Conservation (phyloP, 2,888 invertebrate species). For the Trisateles emortualis region DNA sequence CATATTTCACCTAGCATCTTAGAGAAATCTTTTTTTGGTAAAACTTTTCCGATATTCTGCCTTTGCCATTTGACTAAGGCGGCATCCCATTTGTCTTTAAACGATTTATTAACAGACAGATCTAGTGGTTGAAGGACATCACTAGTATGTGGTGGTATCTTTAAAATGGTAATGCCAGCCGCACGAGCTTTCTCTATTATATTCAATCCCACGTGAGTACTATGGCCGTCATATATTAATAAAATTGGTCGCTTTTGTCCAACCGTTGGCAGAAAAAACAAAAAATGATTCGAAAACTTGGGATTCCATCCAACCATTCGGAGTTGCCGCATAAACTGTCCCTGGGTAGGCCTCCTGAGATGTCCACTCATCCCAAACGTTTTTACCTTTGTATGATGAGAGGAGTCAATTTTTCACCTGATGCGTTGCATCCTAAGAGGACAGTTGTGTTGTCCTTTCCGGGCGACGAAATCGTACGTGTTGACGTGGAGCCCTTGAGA, state of each 20-base stretch:
- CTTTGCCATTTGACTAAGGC: constrained; percentile 8
- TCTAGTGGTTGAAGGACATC: constrained; percentile 26
- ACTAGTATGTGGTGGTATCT: constrained; percentile 28
- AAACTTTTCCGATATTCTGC: too few relatives aligned
- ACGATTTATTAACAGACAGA: constrained; percentile 22
- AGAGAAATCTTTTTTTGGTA: too few relatives aligned
- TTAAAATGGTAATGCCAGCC: constrained; percentile 19
- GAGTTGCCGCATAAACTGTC: constrained; percentile 6
- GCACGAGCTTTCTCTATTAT: constrained; percentile 8
- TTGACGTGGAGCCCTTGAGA: constrained; percentile 5
- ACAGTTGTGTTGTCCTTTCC: constrained; percentile 26
- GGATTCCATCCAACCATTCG: background rate
- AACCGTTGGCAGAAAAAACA: too few relatives aligned
- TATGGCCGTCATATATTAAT: constrained; percentile 1
- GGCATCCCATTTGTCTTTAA: constrained; percentile 22
- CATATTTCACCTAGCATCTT: too few relatives aligned
- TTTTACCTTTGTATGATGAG: constrained; percentile 23
- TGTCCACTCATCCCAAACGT: constrained; percentile 22
- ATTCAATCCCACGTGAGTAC: constrained; percentile 4
- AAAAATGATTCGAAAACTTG: too few relatives aligned
- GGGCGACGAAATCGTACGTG: constrained; percentile 37
- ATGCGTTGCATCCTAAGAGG: background rate
- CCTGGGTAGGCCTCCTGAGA: constrained; percentile 13
- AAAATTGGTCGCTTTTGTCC: constrained; percentile 2
- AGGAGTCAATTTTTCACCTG: background rate